Conservation (phyloP, 2,888 invertebrate species). For the Drosophila histrio region DNA sequence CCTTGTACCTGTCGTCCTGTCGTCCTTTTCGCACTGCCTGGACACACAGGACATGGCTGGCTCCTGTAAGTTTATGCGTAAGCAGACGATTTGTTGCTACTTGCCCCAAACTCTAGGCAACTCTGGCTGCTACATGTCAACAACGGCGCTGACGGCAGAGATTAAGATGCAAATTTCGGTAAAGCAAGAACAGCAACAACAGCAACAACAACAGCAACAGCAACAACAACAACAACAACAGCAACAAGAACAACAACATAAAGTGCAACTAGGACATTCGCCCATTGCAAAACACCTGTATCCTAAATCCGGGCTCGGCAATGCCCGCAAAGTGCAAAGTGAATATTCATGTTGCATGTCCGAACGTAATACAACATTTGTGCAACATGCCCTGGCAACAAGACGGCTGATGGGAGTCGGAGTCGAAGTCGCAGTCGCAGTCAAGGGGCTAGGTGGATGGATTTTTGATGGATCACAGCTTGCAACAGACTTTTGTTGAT, state of each 20-base stretch:
- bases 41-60: neutral
- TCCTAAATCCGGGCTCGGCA: constrained; percentile 63
- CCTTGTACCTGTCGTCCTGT: neutral
- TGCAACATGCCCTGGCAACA: constrained; percentile 36
- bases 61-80: constrained; percentile 48
- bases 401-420: too few species aligned
- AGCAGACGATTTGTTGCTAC: constrained; percentile 60
- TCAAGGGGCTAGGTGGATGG: too few species aligned
- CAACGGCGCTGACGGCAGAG: constrained; percentile 75
- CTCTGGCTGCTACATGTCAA: constrained; percentile 57
- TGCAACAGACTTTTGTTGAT: constrained; percentile 21
- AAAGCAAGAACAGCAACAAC: constrained; percentile 36
- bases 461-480: constrained; percentile 34
- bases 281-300: constrained; percentile 67
- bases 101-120: neutral
- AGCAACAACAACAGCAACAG: neutral
- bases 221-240: neutral
- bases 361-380: constrained; percentile 76
- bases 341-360: constrained; percentile 80
- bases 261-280: constrained; percentile 8
- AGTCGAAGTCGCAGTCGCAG: too few species aligned
- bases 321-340: constrained; percentile 75
- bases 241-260: neutral
- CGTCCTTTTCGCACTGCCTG: neutral
- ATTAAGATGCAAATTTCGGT: constrained; percentile 74